phyloP scores from a whole-genome alignment of 2,888 invertebrate genomes.

The Aleiodes alternator region DNA sequence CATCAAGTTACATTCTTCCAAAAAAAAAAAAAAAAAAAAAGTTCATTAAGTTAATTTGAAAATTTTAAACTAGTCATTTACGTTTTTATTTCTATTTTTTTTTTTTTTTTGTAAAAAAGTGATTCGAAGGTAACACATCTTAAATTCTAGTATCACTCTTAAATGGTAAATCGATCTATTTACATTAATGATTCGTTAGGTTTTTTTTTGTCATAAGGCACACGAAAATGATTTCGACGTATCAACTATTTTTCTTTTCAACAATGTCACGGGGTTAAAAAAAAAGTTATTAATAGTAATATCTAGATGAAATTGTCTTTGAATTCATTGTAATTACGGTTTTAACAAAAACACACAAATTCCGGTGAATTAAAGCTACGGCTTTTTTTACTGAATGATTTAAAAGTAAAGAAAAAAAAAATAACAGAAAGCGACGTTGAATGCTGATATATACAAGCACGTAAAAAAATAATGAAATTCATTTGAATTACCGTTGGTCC shows the following conservation, averaged over 20 bases:
- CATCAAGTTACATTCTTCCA: neutral
- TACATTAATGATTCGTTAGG: constrained; percentile 48
- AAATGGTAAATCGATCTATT: constrained; percentile 51
- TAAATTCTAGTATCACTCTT: constrained; percentile 57
- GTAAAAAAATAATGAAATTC: constrained; percentile 25
- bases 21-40: neutral
- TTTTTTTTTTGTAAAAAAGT: neutral
- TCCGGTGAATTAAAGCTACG: constrained; percentile 60
- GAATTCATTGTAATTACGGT: neutral
- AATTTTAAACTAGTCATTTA: constrained; percentile 11
- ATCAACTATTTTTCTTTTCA: constrained; percentile 33
- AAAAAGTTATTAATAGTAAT: constrained; percentile 44
- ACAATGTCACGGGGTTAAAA: constrained; percentile 54
- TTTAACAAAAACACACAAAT: constrained; percentile 24
- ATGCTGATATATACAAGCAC: constrained; percentile 49
- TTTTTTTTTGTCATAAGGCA: constrained; percentile 30
- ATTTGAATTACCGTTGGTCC: constrained; percentile 50
- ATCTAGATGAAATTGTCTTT: constrained; percentile 38
- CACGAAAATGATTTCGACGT: constrained; percentile 7
- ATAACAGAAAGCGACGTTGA: constrained; percentile 38
- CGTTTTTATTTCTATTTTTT: constrained; percentile 1
- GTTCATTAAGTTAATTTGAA: neutral
- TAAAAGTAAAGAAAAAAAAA: constrained; percentile 51
- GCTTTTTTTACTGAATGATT: constrained; percentile 60
- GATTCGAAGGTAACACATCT: constrained; percentile 36